Evolutionary conservation across 1,140 invertebrate genomes (phyloP).

Genomic region (Caenorhabditis inopinata): DNA sequence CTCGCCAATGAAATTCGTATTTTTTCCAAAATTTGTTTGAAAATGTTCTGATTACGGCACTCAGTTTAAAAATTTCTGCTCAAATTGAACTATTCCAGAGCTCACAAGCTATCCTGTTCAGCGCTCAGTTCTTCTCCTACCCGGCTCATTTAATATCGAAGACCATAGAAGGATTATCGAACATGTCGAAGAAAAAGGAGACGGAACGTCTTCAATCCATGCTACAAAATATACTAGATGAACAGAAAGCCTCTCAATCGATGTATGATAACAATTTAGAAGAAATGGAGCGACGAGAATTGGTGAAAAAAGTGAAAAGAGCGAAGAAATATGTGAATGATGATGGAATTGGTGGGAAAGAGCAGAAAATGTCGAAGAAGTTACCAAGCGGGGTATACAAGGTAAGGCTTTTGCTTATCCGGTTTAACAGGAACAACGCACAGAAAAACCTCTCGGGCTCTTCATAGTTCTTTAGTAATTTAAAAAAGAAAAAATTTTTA

Average conservation of each 20-base stretch:
- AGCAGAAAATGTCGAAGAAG: background rate
- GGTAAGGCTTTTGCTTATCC: background rate
- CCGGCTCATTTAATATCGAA: background rate
- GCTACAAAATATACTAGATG: background rate
- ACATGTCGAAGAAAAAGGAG: background rate
- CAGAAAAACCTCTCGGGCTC: too few species aligned
- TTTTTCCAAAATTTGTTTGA: too few species aligned
- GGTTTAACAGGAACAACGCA: too few species aligned
- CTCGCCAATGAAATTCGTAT: too few species aligned
- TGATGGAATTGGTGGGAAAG: background rate
- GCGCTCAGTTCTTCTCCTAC: background rate
- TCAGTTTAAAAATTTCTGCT: too few species aligned
- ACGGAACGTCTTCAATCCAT: background rate
- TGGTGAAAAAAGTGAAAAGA: background rate
- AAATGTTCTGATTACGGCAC: too few species aligned
- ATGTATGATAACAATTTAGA: slow-evolving; percentile 30
- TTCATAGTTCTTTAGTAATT: too few species aligned
- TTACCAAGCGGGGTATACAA: slow-evolving; percentile 20
- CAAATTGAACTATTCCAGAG: background rate
- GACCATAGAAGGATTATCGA: background rate
- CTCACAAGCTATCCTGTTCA: background rate
- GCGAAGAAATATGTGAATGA: background rate
- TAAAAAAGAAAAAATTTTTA: too few species aligned
- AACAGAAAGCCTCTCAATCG: background rate
- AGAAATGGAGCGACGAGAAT: background rate